phyloP scores from a whole-genome alignment of 2,888 invertebrate species.

The Lordiphosa andalusiaca region DNA sequence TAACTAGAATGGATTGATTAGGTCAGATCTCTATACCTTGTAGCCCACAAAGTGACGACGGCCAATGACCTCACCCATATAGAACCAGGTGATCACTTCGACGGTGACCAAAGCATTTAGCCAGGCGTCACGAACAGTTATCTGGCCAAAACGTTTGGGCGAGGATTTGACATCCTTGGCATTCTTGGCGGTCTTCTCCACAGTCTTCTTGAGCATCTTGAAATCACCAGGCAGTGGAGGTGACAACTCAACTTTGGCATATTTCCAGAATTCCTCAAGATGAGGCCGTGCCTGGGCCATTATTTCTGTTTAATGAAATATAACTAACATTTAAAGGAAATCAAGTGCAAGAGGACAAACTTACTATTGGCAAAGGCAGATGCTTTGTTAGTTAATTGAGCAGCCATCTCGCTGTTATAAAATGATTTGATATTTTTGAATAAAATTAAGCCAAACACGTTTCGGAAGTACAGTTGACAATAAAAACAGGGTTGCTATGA shows the following conservation, averaged over 20 bases:
- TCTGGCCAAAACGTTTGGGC: slow-evolving; percentile 19
- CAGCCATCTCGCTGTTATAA: slow-evolving; percentile 32
- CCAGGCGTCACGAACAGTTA: slow-evolving; percentile 48
- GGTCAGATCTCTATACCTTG: slow-evolving; percentile 43
- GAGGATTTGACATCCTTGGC: slow-evolving; percentile 29
- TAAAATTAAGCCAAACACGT: not conserved
- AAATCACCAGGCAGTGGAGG: slow-evolving; percentile 57
- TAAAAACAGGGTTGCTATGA: not conserved
- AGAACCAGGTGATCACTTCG: slow-evolving; percentile 60
- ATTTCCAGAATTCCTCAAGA: slow-evolving; percentile 49
- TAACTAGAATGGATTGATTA: too few species aligned
- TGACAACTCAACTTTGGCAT: slow-evolving; percentile 59
- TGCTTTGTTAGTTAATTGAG: slow-evolving; percentile 28
- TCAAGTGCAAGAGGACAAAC: slow-evolving; percentile 2
- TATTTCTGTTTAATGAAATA: slow-evolving; percentile 20
- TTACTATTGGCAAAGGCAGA: slow-evolving; percentile 42
- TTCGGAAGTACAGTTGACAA: not conserved
- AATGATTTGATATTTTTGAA: slow-evolving; percentile 1
- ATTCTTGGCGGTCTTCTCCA: slow-evolving; percentile 32
- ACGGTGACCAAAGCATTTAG: slow-evolving; percentile 53
- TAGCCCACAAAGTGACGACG: slow-evolving; percentile 62
- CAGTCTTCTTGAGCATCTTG: slow-evolving; percentile 23
- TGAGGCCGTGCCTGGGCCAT: slow-evolving; percentile 46
- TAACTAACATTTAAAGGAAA: too few species aligned
- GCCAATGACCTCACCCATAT: slow-evolving; percentile 61